Conservation (phyloP, 2,113 vertebrate genomes). For the Verasper variegatus region DNA sequence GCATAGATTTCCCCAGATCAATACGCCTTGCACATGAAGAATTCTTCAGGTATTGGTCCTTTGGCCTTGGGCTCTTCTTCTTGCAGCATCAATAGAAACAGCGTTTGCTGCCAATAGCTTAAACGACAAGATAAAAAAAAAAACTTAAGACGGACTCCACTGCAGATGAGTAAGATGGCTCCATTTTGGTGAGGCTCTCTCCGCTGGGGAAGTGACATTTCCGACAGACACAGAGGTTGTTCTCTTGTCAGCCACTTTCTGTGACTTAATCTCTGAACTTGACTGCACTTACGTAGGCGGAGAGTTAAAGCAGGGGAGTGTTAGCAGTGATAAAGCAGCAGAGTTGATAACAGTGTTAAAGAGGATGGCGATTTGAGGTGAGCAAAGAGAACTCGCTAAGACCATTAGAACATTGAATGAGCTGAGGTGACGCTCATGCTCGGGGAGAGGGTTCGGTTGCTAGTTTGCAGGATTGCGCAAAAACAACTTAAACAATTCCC, state of each 20-base stretch:
- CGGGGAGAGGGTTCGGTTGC: too few relatives aligned
- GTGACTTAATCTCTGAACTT: constrained; percentile 43
- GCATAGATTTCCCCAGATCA: constrained; percentile 67
- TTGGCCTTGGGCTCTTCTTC: constrained; percentile 38
- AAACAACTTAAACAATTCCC: too few relatives aligned
- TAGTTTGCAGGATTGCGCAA: too few relatives aligned
- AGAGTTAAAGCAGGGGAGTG: constrained; percentile 4
- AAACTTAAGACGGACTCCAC: not conserved
- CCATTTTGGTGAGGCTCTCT: constrained; percentile 51
- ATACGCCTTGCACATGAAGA: constrained; percentile 61
- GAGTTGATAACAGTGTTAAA: constrained; percentile 13
- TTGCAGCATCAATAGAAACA: constrained; percentile 23
- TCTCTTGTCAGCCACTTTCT: constrained; percentile 23
- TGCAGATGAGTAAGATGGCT: constrained; percentile 21
- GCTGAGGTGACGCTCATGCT: not conserved
- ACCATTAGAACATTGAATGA: not conserved
- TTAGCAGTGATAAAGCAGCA: constrained; percentile 13
- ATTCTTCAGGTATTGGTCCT: constrained; percentile 61
- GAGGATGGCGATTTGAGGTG: constrained; percentile 39
- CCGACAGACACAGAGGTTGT: constrained; percentile 19
- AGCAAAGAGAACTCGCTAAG: not conserved
- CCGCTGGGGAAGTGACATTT: constrained; percentile 33
- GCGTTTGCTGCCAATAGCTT: constrained; percentile 29
- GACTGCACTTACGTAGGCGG: constrained; percentile 28
- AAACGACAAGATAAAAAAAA: constrained; percentile 3